These are phyloP conservation scores for Dipodomys spectabilis DNA, from an alignment of 2,113 vertebrate genomes.

Conservation along the genomic window DNA sequence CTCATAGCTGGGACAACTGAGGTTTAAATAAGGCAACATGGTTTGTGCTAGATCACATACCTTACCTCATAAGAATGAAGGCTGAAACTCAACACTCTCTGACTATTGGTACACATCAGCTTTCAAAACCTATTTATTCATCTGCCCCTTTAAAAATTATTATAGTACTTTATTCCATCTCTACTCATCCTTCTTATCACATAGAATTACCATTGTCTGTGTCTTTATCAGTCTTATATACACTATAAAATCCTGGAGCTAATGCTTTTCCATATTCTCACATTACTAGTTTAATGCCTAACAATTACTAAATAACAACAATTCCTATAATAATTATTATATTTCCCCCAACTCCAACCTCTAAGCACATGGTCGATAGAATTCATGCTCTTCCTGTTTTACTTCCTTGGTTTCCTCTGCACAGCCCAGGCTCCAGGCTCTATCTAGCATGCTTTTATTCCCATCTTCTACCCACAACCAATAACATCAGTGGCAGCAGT, in stretches of 20 bases:
- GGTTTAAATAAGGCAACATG: not conserved
- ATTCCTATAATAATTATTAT: not conserved
- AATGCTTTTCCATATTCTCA: not conserved
- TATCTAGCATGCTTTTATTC: not conserved
- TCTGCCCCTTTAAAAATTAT: not conserved
- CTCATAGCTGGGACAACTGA: not conserved
- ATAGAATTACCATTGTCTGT: not conserved
- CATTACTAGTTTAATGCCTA: not conserved
- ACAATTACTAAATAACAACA: not conserved
- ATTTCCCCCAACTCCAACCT: not conserved
- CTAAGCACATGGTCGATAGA: not conserved
- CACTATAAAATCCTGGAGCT: not conserved
- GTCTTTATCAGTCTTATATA: not conserved
- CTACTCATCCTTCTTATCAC: not conserved
- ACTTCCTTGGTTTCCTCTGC: not conserved
- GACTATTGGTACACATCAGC: not conserved
- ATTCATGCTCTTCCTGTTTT: not conserved
- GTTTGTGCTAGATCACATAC: not conserved
- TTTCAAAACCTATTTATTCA: conserved; percentile 4
- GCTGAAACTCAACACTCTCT: not conserved
- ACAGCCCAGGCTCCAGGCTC: not conserved
- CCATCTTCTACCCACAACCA: not conserved
- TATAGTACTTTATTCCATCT: not conserved
- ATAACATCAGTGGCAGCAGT: not conserved
- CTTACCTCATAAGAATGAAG: not conserved